These are phyloP conservation scores for Rhinoderma darwinii DNA, from an alignment of 2,113 vertebrate genomes.

Conservation along the genomic window DNA sequence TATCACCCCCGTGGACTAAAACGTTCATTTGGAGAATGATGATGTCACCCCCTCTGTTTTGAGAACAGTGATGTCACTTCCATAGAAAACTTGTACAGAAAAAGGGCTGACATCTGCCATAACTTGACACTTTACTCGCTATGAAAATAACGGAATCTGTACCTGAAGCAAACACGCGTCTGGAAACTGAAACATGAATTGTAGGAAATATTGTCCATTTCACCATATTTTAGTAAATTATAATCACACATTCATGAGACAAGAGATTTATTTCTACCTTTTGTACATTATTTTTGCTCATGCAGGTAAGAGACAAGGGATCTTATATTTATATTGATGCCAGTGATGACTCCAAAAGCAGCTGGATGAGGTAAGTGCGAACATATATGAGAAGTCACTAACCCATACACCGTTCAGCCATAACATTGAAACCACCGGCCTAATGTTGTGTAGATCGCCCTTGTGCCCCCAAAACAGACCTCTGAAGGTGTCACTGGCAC, in stretches of 20 bases:
- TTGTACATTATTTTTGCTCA: neutral
- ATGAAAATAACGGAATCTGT: neutral
- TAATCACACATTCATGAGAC: neutral
- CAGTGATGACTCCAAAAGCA: conserved; percentile 74
- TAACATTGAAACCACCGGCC: too few species aligned
- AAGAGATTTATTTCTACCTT: neutral
- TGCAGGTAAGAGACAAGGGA: conserved; percentile 64
- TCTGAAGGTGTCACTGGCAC: too few species aligned
- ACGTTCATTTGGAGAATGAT: neutral
- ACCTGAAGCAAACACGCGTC: neutral
- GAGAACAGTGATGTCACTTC: neutral
- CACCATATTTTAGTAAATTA: neutral
- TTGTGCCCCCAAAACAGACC: too few species aligned
- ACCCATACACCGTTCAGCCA: too few species aligned
- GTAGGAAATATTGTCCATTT: too few species aligned
- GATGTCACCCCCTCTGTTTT: neutral
- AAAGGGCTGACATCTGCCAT: neutral
- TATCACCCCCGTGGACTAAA: neutral
- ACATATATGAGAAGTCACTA: neutral
- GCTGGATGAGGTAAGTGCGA: conserved; percentile 76
- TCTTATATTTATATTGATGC: conserved; percentile 73
- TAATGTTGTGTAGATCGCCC: too few species aligned
- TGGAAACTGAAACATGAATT: neutral
- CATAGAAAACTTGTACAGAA: neutral
- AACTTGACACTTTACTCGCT: neutral